Conservation (phyloP, 2,888 invertebrate species). For the Erebia epiphron region DNA sequence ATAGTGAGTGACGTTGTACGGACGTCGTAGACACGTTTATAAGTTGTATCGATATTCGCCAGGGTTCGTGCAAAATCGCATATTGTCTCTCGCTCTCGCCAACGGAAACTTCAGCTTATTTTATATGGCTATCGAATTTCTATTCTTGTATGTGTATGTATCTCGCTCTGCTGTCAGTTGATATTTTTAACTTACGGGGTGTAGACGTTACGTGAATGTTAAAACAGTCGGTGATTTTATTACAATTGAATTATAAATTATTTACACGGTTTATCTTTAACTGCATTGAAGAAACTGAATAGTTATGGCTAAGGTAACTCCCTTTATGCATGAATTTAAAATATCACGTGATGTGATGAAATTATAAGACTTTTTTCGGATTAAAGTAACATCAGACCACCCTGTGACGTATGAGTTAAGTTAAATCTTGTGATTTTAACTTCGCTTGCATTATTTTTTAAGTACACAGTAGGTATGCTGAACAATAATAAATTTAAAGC, state of each 20-base stretch:
- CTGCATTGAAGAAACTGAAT: conserved; percentile 39
- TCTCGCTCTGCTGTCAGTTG: conserved; percentile 57
- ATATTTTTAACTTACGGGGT: conserved; percentile 67
- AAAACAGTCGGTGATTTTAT: conserved; percentile 56
- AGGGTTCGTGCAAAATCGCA: conserved; percentile 45
- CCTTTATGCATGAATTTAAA: conserved; percentile 1
- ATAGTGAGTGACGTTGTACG: conserved; percentile 39
- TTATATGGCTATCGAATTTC: conserved; percentile 72
- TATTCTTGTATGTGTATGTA: conserved; percentile 49
- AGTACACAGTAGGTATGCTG: neutral
- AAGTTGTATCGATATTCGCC: conserved; percentile 50
- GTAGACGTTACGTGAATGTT: conserved; percentile 52
- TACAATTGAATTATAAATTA: conserved; percentile 58
- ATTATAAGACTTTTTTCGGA: conserved; percentile 8
- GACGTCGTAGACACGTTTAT: conserved; percentile 48
- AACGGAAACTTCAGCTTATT: conserved; percentile 40
- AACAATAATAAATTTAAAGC: neutral
- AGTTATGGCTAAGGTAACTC: conserved; percentile 74
- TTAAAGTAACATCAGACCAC: conserved; percentile 54
- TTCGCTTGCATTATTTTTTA: neutral
- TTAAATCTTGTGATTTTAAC: conserved; percentile 19
- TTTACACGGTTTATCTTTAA: conserved; percentile 20
- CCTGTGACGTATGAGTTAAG: conserved; percentile 57
- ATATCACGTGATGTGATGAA: neutral
- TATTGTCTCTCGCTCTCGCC: conserved; percentile 52